Conservation (phyloP, 2,113 vertebrate species). For the Pomatorhinus ruficollis region DNA sequence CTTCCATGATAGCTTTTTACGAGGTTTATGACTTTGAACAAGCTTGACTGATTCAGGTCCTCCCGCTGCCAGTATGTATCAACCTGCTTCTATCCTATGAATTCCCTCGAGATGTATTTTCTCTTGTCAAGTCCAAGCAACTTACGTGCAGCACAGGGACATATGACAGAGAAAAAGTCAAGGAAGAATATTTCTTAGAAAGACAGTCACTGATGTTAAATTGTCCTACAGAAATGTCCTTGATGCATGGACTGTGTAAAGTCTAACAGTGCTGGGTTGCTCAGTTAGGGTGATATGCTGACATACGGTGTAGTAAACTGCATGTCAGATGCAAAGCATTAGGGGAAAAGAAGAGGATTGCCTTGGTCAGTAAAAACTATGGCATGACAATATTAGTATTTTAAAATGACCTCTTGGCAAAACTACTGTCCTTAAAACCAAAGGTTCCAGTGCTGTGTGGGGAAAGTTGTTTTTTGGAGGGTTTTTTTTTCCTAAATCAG, state of each 20-base stretch:
- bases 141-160: neutral
- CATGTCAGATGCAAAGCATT: neutral
- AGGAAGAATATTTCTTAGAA: neutral
- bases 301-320: neutral
- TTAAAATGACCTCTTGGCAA: neutral
- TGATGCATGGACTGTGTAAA: neutral
- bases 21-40: neutral
- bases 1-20: neutral
- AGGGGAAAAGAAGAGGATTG: neutral
- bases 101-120: neutral
- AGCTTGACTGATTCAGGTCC: neutral
- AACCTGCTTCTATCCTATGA: neutral
- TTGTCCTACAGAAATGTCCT: neutral
- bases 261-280: neutral
- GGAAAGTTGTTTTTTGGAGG: neutral
- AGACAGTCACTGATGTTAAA: neutral
- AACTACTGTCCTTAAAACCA: neutral
- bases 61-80: neutral
- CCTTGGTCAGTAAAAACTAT: neutral
- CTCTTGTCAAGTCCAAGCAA: neutral
- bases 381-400: neutral
- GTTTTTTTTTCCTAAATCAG: neutral
- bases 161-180: neutral
- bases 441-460: neutral
- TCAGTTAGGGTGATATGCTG: accelerated